phyloP scores from a whole-genome alignment of 2,888 invertebrate genomes.

The Cataglyphis altisquamis region DNA sequence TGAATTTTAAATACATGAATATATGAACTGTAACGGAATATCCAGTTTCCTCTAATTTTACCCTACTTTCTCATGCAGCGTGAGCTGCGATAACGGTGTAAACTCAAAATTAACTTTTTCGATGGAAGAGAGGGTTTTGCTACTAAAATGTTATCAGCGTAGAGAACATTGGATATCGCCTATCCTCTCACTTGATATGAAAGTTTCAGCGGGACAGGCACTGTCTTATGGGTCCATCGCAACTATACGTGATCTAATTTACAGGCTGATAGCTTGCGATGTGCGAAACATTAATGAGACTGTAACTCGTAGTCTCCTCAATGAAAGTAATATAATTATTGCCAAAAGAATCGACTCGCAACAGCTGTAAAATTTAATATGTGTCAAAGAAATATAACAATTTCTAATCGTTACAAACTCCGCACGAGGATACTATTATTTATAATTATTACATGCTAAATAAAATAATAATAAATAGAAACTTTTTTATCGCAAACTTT shows the following conservation, averaged over 20 bases:
- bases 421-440: neutral
- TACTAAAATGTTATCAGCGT: conserved; percentile 23
- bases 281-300: conserved; percentile 67
- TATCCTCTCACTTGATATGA: conserved; percentile 16
- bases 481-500: neutral
- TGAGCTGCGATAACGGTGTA: conserved; percentile 5
- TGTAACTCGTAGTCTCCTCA: conserved; percentile 59
- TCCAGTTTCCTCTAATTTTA: conserved; percentile 12
- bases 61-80: neutral
- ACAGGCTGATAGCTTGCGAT: conserved; percentile 24
- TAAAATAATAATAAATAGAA: conserved; percentile 10
- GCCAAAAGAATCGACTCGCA: conserved; percentile 54
- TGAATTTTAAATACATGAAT: neutral
- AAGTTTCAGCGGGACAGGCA: conserved; percentile 34
- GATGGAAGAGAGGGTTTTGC: neutral
- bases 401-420: neutral
- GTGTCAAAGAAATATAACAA: neutral
- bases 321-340: conserved; percentile 72
- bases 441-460: neutral
- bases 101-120: conserved; percentile 37
- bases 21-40: neutral
- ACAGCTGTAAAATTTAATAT: neutral
- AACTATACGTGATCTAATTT: conserved; percentile 64
- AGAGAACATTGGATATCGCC: conserved; percentile 34
- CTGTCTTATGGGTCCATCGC: conserved; percentile 36